Percentiles rank a stretch among this genome's conserved stretches.
Conservation (phyloP, 1,140 invertebrate genomes). For the Drosophila hydei region DNA sequence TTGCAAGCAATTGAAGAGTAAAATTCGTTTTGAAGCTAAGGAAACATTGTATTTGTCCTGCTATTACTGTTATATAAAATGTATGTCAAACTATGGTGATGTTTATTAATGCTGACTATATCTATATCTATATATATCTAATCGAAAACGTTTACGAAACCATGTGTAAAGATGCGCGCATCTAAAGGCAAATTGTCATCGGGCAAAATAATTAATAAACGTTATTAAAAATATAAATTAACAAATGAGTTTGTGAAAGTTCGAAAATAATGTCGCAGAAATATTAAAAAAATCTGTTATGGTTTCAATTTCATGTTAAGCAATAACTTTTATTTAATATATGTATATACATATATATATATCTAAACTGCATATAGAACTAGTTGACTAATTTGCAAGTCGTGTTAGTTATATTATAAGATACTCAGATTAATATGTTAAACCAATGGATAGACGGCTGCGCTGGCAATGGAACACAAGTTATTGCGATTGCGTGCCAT, state of each 20-base stretch:
- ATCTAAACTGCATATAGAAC: no score
- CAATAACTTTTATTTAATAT: no score
- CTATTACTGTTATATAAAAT: slow-evolving; percentile 60
- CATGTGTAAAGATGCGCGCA: no score
- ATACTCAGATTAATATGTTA: neutral
- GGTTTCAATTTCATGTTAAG: no score
- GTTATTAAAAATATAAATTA: no score
- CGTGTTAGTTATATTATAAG: no score
- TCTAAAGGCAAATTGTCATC: no score
- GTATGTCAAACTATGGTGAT: slow-evolving; percentile 64
- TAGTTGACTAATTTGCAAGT: neutral
- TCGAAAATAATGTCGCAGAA: no score
- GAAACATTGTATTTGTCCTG: slow-evolving; percentile 39
- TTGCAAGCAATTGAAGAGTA: slow-evolving; percentile 52
- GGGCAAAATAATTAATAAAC: no score
- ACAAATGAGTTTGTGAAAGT: no score
- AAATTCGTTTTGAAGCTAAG: slow-evolving; percentile 60
- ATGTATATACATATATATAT: slow-evolving; percentile 4
- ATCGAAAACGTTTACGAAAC: no score
- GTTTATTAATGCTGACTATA: slow-evolving; percentile 47
- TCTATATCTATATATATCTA: slow-evolving; percentile 13
- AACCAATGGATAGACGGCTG: slow-evolving; percentile 3
- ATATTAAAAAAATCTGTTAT: no score
- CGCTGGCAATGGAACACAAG: slow-evolving; percentile 85
- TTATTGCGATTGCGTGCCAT: slow-evolving; percentile 86